Base-by-base conservation (phyloP, 2,797 vertebrate species). In the Hippocampus kuda region DNA sequence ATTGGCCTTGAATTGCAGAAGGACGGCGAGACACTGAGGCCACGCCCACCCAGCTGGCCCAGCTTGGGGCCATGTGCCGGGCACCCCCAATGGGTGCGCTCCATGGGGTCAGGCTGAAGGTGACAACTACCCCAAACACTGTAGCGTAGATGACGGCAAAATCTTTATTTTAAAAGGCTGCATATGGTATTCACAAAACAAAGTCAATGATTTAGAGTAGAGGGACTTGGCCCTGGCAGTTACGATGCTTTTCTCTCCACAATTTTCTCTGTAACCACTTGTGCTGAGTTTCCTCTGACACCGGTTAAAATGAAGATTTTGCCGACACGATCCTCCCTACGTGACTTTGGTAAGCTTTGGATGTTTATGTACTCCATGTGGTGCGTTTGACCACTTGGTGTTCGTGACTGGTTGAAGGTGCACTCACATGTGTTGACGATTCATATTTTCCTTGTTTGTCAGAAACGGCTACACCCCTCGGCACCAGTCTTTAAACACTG, bases 1-100 rank as follows among this genome's bases (percentile, higher is more conserved):
- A 92, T 86, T 91, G 90, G 90, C 90, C 90, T 92, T 91, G 88
- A 90, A 84, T 92, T 92, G 90, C 92, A 93, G 92, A 91, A 84
- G 88, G 85, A 88, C 81, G 81, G 75, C 88, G 86, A 88, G 80
- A 82, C 74, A 74, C 86, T 88, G 85, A 88, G 78, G 80, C 80
- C 73, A 73, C 86, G 78, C 72, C 89, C 73, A 75, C 83, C 85
- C 88, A 84, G 81, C 88, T 85, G 88, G 86, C 84, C 86, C 82
- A 79, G 80, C 82, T 22, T 4, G 78, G 84, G 85, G 84, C 84
- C 82, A 75, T 72, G 82, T 77, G 77, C 82, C 81, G 77, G 77
- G 81, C 83, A 77, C 87, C 89, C 88, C 71, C 83, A 83, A 83
- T 74, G 79, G 85, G 88, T 81, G 81, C 83, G 73, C 79, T 83